phyloP scores from a whole-genome alignment of 2,888 invertebrate species.

The Tetramorium bicarinatum region DNA sequence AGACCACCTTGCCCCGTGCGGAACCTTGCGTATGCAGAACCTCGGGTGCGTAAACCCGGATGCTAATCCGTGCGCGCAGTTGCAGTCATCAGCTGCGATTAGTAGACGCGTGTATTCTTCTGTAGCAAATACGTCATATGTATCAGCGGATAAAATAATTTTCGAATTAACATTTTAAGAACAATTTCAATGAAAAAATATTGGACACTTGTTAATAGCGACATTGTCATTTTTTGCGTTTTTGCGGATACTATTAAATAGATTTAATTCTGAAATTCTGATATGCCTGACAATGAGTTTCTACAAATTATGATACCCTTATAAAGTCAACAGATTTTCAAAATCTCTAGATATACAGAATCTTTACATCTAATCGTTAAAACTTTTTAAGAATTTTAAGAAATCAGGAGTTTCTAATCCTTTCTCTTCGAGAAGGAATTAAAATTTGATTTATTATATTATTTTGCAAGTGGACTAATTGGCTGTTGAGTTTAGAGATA shows the following conservation, averaged over 20 bases:
- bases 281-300: neutral
- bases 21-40: conserved; percentile 38
- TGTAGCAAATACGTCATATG: neutral
- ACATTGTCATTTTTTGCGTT: neutral
- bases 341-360: neutral
- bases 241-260: neutral
- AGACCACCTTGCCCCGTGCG: conserved; percentile 67
- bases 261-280: neutral
- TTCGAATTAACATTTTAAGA: neutral
- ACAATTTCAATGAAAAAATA: neutral
- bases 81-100: conserved; percentile 11
- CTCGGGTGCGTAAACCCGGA: conserved; percentile 58
- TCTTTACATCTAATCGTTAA: neutral
- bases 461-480: neutral
- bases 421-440: neutral
- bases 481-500: neutral
- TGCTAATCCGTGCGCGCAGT: conserved; percentile 9
- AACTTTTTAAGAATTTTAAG: neutral
- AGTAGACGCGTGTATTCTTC: neutral
- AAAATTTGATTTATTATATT: neutral
- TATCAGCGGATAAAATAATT: neutral
- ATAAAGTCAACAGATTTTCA: neutral
- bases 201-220: neutral
- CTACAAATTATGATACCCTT: neutral
- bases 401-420: neutral